Evolutionary conservation across 2,113 vertebrate species (phyloP).

Genomic region (Anarhynchus alexandrinus): DNA sequence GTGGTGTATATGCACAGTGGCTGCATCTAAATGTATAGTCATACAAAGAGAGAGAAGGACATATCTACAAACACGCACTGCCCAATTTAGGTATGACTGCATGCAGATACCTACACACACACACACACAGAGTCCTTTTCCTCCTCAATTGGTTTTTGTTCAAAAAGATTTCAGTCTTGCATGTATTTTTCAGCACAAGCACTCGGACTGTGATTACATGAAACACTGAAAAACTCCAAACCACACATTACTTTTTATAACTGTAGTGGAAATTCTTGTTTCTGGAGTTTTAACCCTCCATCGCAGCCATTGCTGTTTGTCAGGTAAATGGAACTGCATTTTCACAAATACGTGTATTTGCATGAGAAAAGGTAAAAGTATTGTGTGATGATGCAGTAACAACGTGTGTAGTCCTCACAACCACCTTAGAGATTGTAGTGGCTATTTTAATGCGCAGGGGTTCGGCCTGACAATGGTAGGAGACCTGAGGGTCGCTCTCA

Average conservation of each 20-base stretch:
- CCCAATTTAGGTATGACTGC: not conserved
- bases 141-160: not conserved
- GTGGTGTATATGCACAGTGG: not conserved
- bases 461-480: not conserved
- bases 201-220: conserved; percentile 28
- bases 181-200: conserved; percentile 47
- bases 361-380: not conserved
- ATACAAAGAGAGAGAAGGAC: not conserved
- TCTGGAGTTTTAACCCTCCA: not conserved
- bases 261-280: not conserved
- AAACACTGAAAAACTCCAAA: conserved; percentile 49
- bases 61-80: not conserved
- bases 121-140: not conserved
- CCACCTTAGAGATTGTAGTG: not conserved
- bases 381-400: not conserved
- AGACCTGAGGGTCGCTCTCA: not conserved
- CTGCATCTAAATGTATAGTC: not conserved
- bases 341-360: not conserved
- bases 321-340: not conserved
- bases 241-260: conserved; percentile 29
- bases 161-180: conserved; percentile 23
- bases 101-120: not conserved
- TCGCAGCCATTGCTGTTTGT: not conserved
- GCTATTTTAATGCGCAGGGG: not conserved
- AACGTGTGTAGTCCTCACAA: not conserved